Base-by-base conservation (phyloP, 2,113 vertebrate genomes). In the Bungarus multicinctus region DNA sequence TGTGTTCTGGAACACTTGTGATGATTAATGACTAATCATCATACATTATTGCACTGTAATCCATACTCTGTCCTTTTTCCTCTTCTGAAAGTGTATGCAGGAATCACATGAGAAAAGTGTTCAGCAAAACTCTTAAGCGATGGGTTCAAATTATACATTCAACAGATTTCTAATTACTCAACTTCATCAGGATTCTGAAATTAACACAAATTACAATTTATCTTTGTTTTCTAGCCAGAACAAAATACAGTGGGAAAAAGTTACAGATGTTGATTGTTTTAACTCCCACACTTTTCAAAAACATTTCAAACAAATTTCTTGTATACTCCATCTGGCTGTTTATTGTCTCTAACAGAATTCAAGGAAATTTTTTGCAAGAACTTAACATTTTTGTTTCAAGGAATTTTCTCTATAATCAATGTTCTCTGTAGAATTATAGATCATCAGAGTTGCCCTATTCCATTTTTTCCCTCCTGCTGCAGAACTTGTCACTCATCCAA, bases 131-230 rank as follows among this genome's bases (percentile, higher is more conserved):
- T 1, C 90, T 93, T 58, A 1, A 43, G 90, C 10, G 74, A 20
- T 4, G 5, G 18, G 52, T 34, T 92, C 14, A 64, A 7, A 12
- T 52, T 93, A 39, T 43, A 25, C 58, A 92, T 87, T 2, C 47
- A 92, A 20, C 3, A 34, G 0, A 0, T 1, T 53, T 39, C 34
- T 89, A 94, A 57, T 30, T n/a, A 89, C 2, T 81, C 16, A 7
- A 74, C 93, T 57, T 9, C 27, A 64, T 23, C 64, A 1, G 50
- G 47, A 69, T 92, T 93, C 55, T 91, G 3, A 55, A 87, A 7
- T 87, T 58, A 90, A 27, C 8, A 86, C 52, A 93, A 95, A 89
- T n/a, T 92, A 95, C 50, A 10, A 93, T 74, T 85, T 87, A 91
- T 90, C 9, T 58, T 92, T 45, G 85, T 45, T 91, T 30, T 23